These are phyloP conservation scores for Halichoeres trimaculatus DNA, from an alignment of 2,113 vertebrate species.

Conservation along the genomic window DNA sequence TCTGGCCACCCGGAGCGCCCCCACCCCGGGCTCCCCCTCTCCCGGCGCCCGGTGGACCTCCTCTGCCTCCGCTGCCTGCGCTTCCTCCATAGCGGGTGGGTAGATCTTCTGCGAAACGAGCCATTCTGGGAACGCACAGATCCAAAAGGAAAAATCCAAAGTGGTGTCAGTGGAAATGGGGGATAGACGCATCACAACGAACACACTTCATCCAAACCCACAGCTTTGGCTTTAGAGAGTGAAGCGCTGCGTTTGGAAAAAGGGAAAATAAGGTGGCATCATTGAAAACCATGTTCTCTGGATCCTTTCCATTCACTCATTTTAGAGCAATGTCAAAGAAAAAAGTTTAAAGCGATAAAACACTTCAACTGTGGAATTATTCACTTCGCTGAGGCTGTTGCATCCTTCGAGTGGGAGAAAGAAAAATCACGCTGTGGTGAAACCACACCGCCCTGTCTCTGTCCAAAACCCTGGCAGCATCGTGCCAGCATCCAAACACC, in stretches of 20 bases:
- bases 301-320: conserved; percentile 68
- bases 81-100: conserved; percentile 90
- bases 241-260: conserved; percentile 37
- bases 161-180: conserved; percentile 80
- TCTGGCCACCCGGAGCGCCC: conserved; percentile 90
- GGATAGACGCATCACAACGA: conserved; percentile 88
- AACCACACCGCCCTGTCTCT: conserved; percentile 36
- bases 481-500: conserved; percentile 63
- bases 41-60: conserved; percentile 83
- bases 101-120: conserved; percentile 95
- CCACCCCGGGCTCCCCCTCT: conserved; percentile 90
- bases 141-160: conserved; percentile 87
- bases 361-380: conserved; percentile 37
- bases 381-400: conserved; percentile 59
- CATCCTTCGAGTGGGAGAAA: conserved; percentile 29
- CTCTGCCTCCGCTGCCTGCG: conserved; percentile 81
- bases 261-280: conserved; percentile 33
- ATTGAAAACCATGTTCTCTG: conserved; percentile 47
- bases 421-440: conserved; percentile 21
- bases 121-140: conserved; percentile 90
- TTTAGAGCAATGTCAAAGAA: conserved; percentile 19
- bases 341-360: conserved; percentile 43
- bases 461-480: conserved; percentile 48
- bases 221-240: conserved; percentile 54
- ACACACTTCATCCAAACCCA: conserved; percentile 68